A percentile compares a stretch with the other conserved stretches of the same genome.
Conservation (phyloP, 1,140 invertebrate genomes). For the Schlechtendalia chinensis region DNA sequence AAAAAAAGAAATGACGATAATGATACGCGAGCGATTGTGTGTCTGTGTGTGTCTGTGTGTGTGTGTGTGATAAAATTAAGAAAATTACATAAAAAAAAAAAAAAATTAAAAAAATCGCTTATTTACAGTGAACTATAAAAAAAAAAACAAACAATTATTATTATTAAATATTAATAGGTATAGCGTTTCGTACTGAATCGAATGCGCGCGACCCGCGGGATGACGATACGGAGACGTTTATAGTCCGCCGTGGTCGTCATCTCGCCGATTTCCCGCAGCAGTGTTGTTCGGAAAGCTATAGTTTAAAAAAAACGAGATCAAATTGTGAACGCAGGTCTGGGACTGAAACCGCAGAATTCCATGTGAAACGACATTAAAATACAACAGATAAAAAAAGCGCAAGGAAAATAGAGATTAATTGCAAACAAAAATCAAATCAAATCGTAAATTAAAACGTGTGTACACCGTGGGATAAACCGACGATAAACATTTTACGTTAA, state of each 20-base stretch:
- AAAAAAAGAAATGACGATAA: neutral
- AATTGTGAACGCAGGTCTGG: constrained; percentile 40
- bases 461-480: no score
- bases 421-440: constrained; percentile 41
- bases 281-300: constrained; percentile 44
- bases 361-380: constrained; percentile 48
- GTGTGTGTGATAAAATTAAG: neutral
- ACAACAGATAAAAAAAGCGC: constrained; percentile 44
- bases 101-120: constrained; percentile 16
- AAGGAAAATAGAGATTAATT: constrained; percentile 37
- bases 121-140: constrained; percentile 39
- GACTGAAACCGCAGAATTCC: constrained; percentile 48
- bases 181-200: constrained; percentile 43
- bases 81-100: neutral
- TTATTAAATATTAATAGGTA: neutral
- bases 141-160: constrained; percentile 3
- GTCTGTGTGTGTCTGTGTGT: constrained; percentile 12
- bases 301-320: constrained; percentile 48
- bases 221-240: no score
- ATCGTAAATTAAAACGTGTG: no score
- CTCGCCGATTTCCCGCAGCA: neutral
- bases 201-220: neutral
- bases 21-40: neutral
- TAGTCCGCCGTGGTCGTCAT: neutral
- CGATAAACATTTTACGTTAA: neutral